Conservation (phyloP, 1,140 invertebrate species). For the Cydia strobilella region DNA sequence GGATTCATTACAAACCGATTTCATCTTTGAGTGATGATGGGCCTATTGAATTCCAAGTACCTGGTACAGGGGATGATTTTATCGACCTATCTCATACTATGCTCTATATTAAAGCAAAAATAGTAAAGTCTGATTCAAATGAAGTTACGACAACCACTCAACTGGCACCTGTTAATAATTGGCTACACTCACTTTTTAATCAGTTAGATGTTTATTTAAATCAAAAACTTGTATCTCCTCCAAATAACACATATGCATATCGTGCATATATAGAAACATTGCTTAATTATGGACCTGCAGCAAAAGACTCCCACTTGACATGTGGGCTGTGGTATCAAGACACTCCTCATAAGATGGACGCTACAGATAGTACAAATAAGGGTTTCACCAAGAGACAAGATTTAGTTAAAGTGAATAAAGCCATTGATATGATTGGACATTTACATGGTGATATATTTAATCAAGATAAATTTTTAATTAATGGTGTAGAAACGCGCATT, state of each 20-base stretch:
- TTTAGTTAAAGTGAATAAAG: slow-evolving; percentile 39
- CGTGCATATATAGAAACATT: slow-evolving; percentile 71
- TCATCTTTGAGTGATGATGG: slow-evolving; percentile 41
- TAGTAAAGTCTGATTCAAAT: slow-evolving; percentile 46
- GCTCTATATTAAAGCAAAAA: slow-evolving; percentile 56
- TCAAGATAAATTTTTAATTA: slow-evolving; percentile 66
- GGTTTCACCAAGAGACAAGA: slow-evolving; percentile 49
- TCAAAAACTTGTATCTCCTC: slow-evolving; percentile 68
- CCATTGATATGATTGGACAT: slow-evolving; percentile 52
- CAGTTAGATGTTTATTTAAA: slow-evolving; percentile 71
- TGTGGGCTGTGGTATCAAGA: slow-evolving; percentile 50
- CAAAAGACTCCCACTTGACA: slow-evolving; percentile 65
- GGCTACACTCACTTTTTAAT: slow-evolving; percentile 68
- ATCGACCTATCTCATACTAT: slow-evolving; percentile 63
- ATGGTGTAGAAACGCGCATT: slow-evolving; percentile 64
- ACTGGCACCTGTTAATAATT: slow-evolving; percentile 54
- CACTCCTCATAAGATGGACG: slow-evolving; percentile 47
- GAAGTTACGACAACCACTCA: slow-evolving; percentile 36
- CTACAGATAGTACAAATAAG: slow-evolving; percentile 42
- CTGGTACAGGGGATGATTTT: slow-evolving; percentile 59
- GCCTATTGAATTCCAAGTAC: slow-evolving; percentile 64
- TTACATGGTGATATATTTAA: slow-evolving; percentile 50
- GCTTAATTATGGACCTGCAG: slow-evolving; percentile 57
- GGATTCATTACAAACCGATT: too few species aligned
- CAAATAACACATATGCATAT: slow-evolving; percentile 72